Evolutionary conservation across 53 echinoderm and acorn worm genomes (phyloP), one percentile per base, ranked within the genome.

Genomic region (Hippasteria phrygiana): DNA sequence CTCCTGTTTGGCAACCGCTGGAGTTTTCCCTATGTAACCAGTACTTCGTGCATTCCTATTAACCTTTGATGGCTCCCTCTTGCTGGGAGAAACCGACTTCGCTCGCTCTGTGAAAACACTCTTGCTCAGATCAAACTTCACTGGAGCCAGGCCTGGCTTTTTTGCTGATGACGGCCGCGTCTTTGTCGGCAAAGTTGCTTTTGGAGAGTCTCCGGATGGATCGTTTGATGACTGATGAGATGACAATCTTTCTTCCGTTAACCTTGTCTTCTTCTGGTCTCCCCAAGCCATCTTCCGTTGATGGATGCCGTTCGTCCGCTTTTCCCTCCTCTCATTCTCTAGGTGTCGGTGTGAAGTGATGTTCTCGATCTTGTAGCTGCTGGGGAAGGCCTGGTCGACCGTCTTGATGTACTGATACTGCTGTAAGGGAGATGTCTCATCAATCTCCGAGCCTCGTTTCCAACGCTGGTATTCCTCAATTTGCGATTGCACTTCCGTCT

Each of bases 351-450:
- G 69, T 11, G 85, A 27, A 5, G 85, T 85, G 85, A 70, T 71
- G 38, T 69, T 71, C 85, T 85, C 85, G 2, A 85, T 22, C 13
- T 34, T 69, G 20, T 28, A 46, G 31, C 72, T 80, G 28, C 27
- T 70, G 27, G 80, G 80, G 41, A 89, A 80, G 41, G 89, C 89
- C 31, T 89, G 89, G 29, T 89, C 89, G 29, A 89, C 73, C 26
- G 80, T 80, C 43, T 89, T 72, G 12, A 89, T 56, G 39, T 80
- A 72, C 32, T 55, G 81, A 37, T 89, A 89, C 29, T 62, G 42
- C 8, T 20, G 22, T 0, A 46, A 8, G 42, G 62, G 17, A 20
- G 20, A 62, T 37, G 8, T 14, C 17, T 47, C 75, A 10, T 8
- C 32, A 20, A 32, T 53, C 2, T 28, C 81, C 2, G 35, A 17